Percentiles rank a stretch among this genome's conserved stretches.
These are phyloP conservation scores for Corythornis leucogaster DNA, from an alignment of 2,797 vertebrate species.

Conservation along the genomic window DNA sequence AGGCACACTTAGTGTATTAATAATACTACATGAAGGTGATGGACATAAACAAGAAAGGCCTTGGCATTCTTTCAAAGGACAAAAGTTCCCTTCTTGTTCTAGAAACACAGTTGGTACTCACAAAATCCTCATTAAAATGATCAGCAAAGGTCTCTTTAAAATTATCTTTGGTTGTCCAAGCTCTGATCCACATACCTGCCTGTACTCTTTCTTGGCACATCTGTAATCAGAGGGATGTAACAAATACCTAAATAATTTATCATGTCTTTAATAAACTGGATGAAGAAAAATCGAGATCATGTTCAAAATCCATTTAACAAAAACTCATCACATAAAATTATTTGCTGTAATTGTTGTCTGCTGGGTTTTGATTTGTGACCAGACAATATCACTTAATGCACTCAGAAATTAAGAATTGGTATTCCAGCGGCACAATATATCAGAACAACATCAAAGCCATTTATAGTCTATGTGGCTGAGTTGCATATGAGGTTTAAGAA, in stretches of 20 bases:
- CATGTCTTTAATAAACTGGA: not conserved
- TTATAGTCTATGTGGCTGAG: constrained; percentile 9
- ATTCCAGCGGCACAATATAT: constrained; percentile 3
- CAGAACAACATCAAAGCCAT: constrained; percentile 44
- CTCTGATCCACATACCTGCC: not conserved
- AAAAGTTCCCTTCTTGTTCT: not conserved
- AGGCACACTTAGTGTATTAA: not conserved
- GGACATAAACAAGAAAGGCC: not conserved
- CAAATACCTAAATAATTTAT: not conserved
- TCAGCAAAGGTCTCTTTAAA: not conserved
- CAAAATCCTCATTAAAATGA: not conserved
- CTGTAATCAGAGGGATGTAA: not conserved
- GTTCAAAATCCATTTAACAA: constrained; percentile 20
- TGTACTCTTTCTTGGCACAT: not conserved
- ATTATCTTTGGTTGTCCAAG: not conserved
- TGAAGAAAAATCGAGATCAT: not conserved
- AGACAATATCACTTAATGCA: constrained; percentile 27
- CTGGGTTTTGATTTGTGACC: constrained; percentile 33
- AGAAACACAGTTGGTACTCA: not conserved
- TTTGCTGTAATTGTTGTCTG: constrained; percentile 22
- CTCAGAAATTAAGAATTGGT: constrained; percentile 34
- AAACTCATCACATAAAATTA: constrained; percentile 13
- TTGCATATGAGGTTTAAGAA: constrained; percentile 46
- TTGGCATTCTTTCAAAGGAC: not conserved
- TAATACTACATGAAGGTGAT: not conserved